These are phyloP conservation scores for Hirundo rustica DNA, from an alignment of 2,797 vertebrate genomes.

Conservation along the genomic window DNA sequence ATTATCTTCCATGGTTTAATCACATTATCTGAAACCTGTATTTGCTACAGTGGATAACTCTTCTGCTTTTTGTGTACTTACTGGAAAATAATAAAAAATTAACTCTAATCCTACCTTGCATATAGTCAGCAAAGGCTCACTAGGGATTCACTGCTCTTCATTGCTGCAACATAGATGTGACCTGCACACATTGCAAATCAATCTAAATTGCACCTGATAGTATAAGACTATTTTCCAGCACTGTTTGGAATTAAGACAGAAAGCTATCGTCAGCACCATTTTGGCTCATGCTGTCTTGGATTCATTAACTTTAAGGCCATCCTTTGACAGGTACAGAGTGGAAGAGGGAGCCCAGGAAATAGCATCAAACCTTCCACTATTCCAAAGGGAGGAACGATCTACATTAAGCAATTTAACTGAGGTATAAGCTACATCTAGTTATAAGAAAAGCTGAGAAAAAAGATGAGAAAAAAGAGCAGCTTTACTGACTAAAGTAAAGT, in stretches of 20 bases:
- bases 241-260: constrained; percentile 32
- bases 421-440: background rate
- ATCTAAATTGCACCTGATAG: background rate
- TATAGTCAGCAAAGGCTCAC: background rate
- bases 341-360: background rate
- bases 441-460: background rate
- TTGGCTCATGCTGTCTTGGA: background rate
- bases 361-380: background rate
- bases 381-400: background rate
- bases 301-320: constrained; percentile 39
- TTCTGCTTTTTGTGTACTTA: background rate
- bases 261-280: constrained; percentile 3
- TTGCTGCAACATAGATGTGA: background rate
- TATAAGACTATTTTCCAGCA: background rate
- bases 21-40: background rate
- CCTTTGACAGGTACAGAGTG: constrained; percentile 6
- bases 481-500: background rate
- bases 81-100: background rate
- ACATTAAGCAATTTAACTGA: background rate
- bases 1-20: background rate
- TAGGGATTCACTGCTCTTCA: background rate
- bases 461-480: background rate
- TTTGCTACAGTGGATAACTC: background rate
- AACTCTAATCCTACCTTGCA: background rate
- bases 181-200: background rate